phyloP scores from a whole-genome alignment of 2,888 invertebrate species.

The Escarpia spicata region DNA sequence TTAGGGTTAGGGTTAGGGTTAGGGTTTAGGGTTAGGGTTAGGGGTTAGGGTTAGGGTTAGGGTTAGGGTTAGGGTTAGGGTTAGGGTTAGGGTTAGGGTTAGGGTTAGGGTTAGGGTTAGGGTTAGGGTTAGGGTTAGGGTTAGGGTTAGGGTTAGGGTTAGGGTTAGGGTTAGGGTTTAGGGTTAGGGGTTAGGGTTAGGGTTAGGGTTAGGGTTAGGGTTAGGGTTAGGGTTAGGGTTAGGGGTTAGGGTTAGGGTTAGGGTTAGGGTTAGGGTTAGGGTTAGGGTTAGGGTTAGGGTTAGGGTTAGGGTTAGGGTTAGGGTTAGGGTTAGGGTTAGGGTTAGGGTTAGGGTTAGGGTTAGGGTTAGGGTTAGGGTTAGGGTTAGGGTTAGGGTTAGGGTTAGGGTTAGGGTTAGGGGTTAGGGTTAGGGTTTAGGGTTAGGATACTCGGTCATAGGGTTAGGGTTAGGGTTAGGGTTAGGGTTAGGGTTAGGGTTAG shows the following conservation, averaged over 20 bases:
- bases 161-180: slow-evolving; percentile 27
- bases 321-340: slow-evolving; percentile 36
- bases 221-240: neutral
- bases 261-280: slow-evolving; percentile 1
- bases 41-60: slow-evolving; percentile 42
- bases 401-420: too few species aligned
- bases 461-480: slow-evolving; percentile 34
- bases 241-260: neutral
- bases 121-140: slow-evolving; percentile 39
- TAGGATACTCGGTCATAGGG: slow-evolving; percentile 17
- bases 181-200: too few species aligned
- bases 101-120: slow-evolving; percentile 33
- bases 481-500: slow-evolving; percentile 42
- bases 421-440: neutral
- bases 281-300: slow-evolving; percentile 28
- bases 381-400: slow-evolving; percentile 32
- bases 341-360: slow-evolving; percentile 33
- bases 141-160: slow-evolving; percentile 35
- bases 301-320: slow-evolving; percentile 37
- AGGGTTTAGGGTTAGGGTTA: slow-evolving; percentile 42
- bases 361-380: slow-evolving; percentile 31
- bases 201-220: too few species aligned
- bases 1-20: slow-evolving; percentile 44
- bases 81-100: slow-evolving; percentile 40
- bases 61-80: slow-evolving; percentile 42